A percentile compares a stretch with the other conserved stretches of the same genome.
phyloP scores from a whole-genome alignment of 92 coral and sea anemone species.

The Siderastrea radians region DNA sequence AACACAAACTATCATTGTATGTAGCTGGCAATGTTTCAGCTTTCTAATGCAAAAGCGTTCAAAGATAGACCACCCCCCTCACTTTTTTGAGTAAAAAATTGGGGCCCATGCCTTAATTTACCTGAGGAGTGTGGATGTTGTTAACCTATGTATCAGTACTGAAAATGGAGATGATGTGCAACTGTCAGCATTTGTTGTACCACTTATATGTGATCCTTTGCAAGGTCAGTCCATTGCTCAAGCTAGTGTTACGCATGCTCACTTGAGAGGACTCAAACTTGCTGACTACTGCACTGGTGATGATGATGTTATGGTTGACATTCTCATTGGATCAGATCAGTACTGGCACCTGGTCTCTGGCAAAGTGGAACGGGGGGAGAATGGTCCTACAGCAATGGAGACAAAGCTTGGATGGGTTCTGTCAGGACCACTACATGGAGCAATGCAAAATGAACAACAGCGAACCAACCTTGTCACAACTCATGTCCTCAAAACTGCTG shows the following conservation, averaged over 20 bases:
- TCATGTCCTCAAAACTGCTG: too few species aligned
- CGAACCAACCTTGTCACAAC: too few species aligned
- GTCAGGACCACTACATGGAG: not conserved
- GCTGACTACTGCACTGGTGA: constrained; percentile 24
- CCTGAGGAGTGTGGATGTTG: constrained; percentile 57
- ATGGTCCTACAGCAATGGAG: constrained; percentile 64
- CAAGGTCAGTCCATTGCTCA: constrained; percentile 6
- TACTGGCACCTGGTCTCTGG: constrained; percentile 38
- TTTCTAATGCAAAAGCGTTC: too few species aligned
- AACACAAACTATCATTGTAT: too few species aligned
- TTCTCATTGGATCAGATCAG: constrained; percentile 36
- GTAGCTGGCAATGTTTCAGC: too few species aligned
- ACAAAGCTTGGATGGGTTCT: constrained; percentile 60
- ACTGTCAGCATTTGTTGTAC: constrained; percentile 3
- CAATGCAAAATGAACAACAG: too few species aligned
- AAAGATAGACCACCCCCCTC: too few species aligned
- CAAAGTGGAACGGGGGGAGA: constrained; percentile 32
- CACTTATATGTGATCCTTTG: constrained; percentile 5
- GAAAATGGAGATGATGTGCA: constrained; percentile 41
- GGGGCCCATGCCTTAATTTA: too few species aligned
- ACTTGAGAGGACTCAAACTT: constrained; percentile 18
- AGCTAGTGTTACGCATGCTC: not conserved
- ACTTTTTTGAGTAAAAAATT: too few species aligned
- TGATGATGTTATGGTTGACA: constrained; percentile 14
- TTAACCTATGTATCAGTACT: constrained; percentile 20